phyloP scores from a whole-genome alignment of 2,797 vertebrate genomes.

The Schizopygopsis pylzovi region DNA sequence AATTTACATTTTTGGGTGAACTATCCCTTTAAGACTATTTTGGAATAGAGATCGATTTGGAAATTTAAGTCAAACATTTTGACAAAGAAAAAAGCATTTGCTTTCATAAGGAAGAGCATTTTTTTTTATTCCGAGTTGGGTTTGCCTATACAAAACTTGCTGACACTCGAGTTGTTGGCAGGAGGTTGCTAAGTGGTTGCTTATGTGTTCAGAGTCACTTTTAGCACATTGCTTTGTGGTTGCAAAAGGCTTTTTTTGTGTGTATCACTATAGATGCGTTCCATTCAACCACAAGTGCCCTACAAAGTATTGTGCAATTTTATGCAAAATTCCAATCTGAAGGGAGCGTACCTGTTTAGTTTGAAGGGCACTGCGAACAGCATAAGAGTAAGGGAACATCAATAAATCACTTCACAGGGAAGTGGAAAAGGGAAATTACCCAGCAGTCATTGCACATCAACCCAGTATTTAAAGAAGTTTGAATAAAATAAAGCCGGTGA shows the following conservation, averaged over 20 bases:
- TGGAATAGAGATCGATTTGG: neutral
- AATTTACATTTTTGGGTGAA: too few relatives aligned
- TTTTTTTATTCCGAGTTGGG: neutral
- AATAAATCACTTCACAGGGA: neutral
- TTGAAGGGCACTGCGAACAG: neutral
- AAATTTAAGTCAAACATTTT: neutral
- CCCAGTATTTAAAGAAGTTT: neutral
- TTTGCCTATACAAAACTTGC: neutral
- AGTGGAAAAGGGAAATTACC: neutral
- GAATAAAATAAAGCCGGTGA: neutral
- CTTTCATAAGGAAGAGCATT: too few relatives aligned
- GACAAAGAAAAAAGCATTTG: too few relatives aligned
- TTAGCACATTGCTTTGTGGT: neutral
- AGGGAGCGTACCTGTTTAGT: neutral
- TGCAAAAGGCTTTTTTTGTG: neutral
- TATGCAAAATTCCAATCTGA: neutral
- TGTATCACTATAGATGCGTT: neutral
- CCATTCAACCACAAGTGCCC: neutral
- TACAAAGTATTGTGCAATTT: neutral
- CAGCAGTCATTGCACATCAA: neutral
- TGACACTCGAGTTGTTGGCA: neutral
- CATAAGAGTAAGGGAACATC: neutral
- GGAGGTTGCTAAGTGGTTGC: neutral
- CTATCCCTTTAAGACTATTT: neutral
- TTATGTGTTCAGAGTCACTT: neutral